Conservation (phyloP, 2,797 vertebrate species). For the Borostomias antarcticus region DNA sequence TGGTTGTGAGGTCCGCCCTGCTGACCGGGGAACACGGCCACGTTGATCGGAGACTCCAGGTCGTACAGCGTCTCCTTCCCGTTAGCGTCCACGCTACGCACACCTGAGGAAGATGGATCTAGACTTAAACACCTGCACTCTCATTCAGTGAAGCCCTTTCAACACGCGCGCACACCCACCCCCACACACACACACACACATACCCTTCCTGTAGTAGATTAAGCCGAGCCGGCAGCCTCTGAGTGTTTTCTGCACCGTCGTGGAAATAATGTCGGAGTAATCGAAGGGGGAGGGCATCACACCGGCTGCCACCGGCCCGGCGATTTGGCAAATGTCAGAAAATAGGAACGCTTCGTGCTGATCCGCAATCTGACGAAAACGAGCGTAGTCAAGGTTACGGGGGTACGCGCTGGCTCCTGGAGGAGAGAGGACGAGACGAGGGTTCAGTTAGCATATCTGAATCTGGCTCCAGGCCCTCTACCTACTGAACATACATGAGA, state of each 20-base stretch:
- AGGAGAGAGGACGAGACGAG: neutral
- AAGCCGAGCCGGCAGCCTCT: conserved; percentile 93
- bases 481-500: no score
- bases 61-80: conserved; percentile 90
- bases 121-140: neutral
- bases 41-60: conserved; percentile 91
- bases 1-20: conserved; percentile 99
- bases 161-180: neutral
- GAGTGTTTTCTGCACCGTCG: conserved; percentile 96
- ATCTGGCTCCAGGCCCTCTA: no score
- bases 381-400: conserved; percentile 90
- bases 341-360: conserved; percentile 87
- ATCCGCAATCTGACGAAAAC: conserved; percentile 84
- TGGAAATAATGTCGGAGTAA: conserved; percentile 89
- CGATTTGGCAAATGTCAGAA: conserved; percentile 98
- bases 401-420: conserved; percentile 95
- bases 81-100: conserved; percentile 87
- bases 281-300: conserved; percentile 93
- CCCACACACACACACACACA: neutral
- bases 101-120: conserved; percentile 75
- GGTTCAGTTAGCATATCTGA: neutral
- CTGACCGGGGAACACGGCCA: conserved; percentile 95
- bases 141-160: no score
- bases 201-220: conserved; percentile 97
- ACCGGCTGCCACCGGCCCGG: conserved; percentile 88